These are phyloP conservation scores for Drosophila pachea DNA, from an alignment of 1,140 invertebrate genomes.

Conservation along the genomic window DNA sequence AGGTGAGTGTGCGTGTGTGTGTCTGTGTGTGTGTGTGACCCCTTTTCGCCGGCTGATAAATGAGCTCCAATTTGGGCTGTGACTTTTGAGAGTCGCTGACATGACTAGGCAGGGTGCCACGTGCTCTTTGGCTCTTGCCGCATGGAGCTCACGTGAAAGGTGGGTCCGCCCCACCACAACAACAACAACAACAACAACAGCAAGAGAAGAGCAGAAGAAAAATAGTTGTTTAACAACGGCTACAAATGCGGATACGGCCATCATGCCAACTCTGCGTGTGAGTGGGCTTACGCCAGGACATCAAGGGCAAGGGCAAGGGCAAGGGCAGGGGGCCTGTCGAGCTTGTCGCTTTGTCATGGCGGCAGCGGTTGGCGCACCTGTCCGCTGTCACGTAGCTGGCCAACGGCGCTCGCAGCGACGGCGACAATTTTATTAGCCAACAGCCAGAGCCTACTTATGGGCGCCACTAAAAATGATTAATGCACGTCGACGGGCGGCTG, in stretches of 20 bases:
- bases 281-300: conserved; percentile 50
- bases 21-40: too few species aligned
- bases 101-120: conserved; percentile 30
- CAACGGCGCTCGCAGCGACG: conserved; percentile 26
- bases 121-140: conserved; percentile 20
- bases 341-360: conserved; percentile 75
- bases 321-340: conserved; percentile 42
- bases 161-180: conserved; percentile 13
- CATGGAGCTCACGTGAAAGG: conserved; percentile 3
- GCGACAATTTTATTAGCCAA: conserved; percentile 75
- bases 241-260: conserved; percentile 20
- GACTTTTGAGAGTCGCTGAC: conserved; percentile 29
- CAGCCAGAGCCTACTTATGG: conserved; percentile 75
- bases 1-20: conserved; percentile 83
- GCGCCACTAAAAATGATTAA: conserved; percentile 77
- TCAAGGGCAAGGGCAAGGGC: too few species aligned
- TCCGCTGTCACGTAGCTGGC: conserved; percentile 51
- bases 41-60: conserved; percentile 19
- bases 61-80: conserved; percentile 12
- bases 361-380: conserved; percentile 54
- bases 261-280: conserved; percentile 43
- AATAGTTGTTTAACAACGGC: conserved; percentile 73
- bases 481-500: conserved; percentile 65
- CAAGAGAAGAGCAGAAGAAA: too few species aligned
- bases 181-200: too few species aligned